Evolutionary conservation across 1,140 invertebrate species (phyloP).

Genomic region (Lamellibrachia luymesi): DNA sequence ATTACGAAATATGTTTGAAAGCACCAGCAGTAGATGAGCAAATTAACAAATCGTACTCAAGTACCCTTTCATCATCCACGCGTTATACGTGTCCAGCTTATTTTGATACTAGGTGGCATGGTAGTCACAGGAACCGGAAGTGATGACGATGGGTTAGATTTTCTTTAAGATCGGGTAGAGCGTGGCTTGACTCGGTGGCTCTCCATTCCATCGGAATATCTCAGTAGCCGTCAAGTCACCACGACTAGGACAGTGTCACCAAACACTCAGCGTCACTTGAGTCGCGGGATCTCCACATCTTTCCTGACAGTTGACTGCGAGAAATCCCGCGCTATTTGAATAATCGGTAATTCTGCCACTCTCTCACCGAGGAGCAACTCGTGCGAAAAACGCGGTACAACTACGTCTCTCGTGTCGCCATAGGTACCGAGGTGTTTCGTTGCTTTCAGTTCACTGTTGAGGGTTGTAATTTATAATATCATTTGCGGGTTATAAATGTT

Average conservation of each 20-base stretch:
- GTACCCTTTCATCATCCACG: background rate
- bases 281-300: background rate
- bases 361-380: background rate
- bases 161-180: background rate
- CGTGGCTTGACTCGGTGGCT: background rate
- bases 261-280: background rate
- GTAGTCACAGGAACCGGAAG: background rate
- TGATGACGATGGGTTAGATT: background rate
- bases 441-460: background rate
- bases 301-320: background rate
- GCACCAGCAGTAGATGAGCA: background rate
- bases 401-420: background rate
- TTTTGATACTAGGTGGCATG: background rate
- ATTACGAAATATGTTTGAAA: background rate
- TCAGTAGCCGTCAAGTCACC: background rate
- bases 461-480: background rate
- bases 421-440: background rate
- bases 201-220: background rate
- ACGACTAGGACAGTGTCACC: background rate
- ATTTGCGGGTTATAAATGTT: background rate
- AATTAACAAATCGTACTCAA: background rate
- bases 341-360: background rate
- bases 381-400: background rate
- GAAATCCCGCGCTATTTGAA: background rate
- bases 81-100: background rate